A percentile compares a stretch with the other conserved stretches of the same genome.
Evolutionary conservation across 2,888 invertebrate genomes (phyloP).

Genomic region (Agrochola lychnidis): DNA sequence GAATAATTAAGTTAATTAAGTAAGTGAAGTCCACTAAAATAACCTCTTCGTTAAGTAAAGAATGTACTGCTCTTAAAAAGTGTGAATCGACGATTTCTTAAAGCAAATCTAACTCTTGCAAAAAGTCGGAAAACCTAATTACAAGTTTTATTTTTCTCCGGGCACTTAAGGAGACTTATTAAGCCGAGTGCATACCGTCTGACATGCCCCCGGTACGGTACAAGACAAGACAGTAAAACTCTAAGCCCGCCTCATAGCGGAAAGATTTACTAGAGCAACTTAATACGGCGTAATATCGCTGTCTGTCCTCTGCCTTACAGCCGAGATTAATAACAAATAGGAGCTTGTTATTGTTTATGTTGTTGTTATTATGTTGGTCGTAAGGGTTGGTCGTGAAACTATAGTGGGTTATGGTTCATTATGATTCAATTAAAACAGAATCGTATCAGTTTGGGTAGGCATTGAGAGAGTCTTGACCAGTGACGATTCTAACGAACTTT

Average conservation of each 20-base stretch:
- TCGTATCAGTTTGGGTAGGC: too few relatives aligned
- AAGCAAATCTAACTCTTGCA: background rate
- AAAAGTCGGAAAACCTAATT: constrained; percentile 22
- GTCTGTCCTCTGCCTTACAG: constrained; percentile 71
- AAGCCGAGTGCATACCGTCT: constrained; percentile 67
- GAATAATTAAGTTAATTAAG: background rate
- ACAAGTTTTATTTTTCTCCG: constrained; percentile 54
- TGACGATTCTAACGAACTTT: too few relatives aligned
- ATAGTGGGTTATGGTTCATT: too few relatives aligned
- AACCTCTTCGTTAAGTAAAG: background rate
- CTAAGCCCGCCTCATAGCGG: constrained; percentile 86
- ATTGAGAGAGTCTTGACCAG: too few relatives aligned
- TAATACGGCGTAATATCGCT: constrained; percentile 86
- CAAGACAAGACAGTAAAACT: constrained; percentile 86
- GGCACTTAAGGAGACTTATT: constrained; percentile 55
- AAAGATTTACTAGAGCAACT: constrained; percentile 89
- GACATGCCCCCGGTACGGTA: constrained; percentile 69
- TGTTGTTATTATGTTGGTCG: constrained; percentile 39
- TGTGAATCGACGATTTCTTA: background rate
- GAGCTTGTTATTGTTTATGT: constrained; percentile 56
- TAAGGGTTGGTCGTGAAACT: background rate
- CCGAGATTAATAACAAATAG: constrained; percentile 65
- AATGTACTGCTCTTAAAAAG: background rate
- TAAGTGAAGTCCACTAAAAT: background rate
- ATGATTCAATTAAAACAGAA: too few relatives aligned